Evolutionary conservation across 2,113 vertebrate genomes (phyloP).

Genomic region (Ancistrus triradiatus): DNA sequence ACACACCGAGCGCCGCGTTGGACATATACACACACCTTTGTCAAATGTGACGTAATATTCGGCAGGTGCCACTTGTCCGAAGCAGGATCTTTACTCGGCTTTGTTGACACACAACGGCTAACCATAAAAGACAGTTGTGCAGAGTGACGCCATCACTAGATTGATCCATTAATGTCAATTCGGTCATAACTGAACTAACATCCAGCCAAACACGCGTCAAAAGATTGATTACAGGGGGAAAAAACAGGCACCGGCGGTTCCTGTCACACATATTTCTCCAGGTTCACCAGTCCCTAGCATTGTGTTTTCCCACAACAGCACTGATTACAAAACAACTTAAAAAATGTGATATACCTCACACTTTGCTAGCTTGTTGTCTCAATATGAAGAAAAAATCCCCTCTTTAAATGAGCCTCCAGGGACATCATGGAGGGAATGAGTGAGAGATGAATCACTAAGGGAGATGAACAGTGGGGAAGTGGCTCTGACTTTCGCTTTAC

Average conservation of each 20-base stretch:
- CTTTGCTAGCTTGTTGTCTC: neutral
- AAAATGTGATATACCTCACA: neutral
- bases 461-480: slow-evolving; percentile 8
- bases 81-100: slow-evolving; percentile 40
- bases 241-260: no score
- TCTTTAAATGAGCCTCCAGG: neutral
- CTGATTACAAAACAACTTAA: neutral
- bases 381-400: neutral
- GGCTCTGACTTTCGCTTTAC: slow-evolving; percentile 2
- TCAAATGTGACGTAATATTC: slow-evolving; percentile 32
- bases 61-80: slow-evolving; percentile 49
- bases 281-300: neutral
- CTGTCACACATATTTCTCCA: neutral
- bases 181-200: slow-evolving; percentile 55
- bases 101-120: slow-evolving; percentile 63
- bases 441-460: slow-evolving; percentile 1
- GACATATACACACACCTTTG: slow-evolving; percentile 35
- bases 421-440: slow-evolving; percentile 19
- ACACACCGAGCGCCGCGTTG: slow-evolving; percentile 15
- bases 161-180: slow-evolving; percentile 58
- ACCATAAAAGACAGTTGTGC: slow-evolving; percentile 40
- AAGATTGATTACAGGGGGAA: no score
- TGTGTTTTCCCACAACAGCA: neutral
- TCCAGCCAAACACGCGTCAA: slow-evolving; percentile 58
- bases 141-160: slow-evolving; percentile 46